Conservation (phyloP, 2,113 vertebrate genomes). For the Herpailurus yagouaroundi region DNA sequence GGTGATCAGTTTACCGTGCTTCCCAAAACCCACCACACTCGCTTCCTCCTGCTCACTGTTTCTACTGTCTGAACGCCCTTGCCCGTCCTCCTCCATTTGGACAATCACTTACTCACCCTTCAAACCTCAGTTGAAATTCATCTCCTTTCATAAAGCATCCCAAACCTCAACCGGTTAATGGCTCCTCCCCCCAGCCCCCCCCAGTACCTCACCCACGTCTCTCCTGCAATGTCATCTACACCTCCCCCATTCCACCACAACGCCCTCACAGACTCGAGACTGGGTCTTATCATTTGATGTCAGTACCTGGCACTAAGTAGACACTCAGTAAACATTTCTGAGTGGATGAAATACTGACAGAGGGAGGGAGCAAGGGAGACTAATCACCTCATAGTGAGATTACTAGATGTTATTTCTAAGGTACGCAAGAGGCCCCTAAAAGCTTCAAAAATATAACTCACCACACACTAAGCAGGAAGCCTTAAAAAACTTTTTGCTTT, state of each 20-base stretch:
- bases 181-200: background rate
- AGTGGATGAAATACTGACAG: background rate
- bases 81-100: background rate
- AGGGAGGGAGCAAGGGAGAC: background rate
- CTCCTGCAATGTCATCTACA: too few species aligned
- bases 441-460: background rate
- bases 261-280: background rate
- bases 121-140: background rate
- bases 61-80: background rate
- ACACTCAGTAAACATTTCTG: background rate
- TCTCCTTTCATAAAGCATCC: background rate
- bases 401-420: background rate
- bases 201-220: accelerated
- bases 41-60: background rate
- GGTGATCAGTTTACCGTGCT: accelerated
- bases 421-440: background rate
- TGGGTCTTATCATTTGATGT: background rate
- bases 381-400: too few species aligned
- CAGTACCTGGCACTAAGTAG: background rate
- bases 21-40: accelerated
- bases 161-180: background rate
- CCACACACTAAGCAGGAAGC: too few species aligned
- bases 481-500: background rate
- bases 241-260: accelerated
- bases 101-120: background rate